These are phyloP conservation scores for Magallana ariakensis DNA, from an alignment of 1,140 invertebrate species.

Conservation along the genomic window DNA sequence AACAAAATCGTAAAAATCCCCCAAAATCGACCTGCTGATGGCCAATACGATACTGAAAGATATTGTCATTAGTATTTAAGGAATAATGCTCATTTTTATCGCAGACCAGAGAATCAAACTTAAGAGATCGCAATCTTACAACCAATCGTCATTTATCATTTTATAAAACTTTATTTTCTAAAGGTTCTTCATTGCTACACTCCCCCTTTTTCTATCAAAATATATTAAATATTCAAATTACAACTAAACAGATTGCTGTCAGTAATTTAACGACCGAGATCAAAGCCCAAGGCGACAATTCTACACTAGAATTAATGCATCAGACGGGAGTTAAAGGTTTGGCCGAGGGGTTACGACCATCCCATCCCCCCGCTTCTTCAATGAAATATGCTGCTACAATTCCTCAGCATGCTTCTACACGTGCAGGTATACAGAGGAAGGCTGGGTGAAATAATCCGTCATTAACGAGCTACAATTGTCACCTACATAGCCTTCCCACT, in stretches of 20 bases:
- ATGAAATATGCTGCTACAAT: not conserved
- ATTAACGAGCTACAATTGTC: not conserved
- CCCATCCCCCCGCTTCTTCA: not conserved
- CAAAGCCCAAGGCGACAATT: slow-evolving; percentile 24
- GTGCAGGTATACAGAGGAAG: not conserved
- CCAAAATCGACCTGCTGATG: not conserved
- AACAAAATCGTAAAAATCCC: slow-evolving; percentile 24
- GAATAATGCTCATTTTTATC: not conserved
- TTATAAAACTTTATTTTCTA: not conserved
- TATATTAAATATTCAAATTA: slow-evolving; percentile 38
- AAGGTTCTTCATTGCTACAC: not conserved
- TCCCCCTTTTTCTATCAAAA: slow-evolving; percentile 22
- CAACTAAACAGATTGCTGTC: slow-evolving; percentile 31
- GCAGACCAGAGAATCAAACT: not conserved
- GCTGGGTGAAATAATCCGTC: slow-evolving; percentile 16
- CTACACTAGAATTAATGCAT: slow-evolving; percentile 26
- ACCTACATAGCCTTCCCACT: not conserved
- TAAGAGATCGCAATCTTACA: slow-evolving; percentile 9
- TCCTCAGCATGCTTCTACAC: not conserved
- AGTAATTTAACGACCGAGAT: slow-evolving; percentile 6
- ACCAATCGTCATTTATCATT: slow-evolving; percentile 9
- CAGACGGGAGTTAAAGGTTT: not conserved
- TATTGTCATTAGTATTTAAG: not conserved
- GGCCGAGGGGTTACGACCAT: not conserved
- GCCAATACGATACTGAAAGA: not conserved